phyloP scores from a whole-genome alignment of 92 coral and sea anemone genomes.

The Heteractis magnifica region DNA sequence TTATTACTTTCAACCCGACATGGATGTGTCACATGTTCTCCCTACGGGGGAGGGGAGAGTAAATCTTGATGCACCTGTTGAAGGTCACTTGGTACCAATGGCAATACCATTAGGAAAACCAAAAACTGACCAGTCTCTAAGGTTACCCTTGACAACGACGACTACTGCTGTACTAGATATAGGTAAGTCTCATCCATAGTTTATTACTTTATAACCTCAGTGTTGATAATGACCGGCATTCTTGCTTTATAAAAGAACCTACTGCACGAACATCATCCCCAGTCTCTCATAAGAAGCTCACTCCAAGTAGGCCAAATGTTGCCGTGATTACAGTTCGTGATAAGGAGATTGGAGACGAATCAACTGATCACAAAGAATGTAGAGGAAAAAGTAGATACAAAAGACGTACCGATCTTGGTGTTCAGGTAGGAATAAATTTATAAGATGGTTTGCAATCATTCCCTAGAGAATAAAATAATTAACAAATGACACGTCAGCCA shows the following conservation, averaged over 20 bases:
- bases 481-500: no score
- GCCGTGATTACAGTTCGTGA: slow-evolving; percentile 84
- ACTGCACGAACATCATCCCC: background rate
- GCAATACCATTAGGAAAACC: slow-evolving; percentile 97
- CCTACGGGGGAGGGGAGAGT: slow-evolving; percentile 45
- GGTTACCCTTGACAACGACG: slow-evolving; percentile 62
- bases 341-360: slow-evolving; percentile 55
- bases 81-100: slow-evolving; percentile 90
- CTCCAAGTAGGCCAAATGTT: slow-evolving; percentile 69
- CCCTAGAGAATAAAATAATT: no score
- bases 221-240: background rate
- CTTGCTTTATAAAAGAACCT: background rate
- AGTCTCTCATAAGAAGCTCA: background rate
- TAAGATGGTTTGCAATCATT: no score
- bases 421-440: slow-evolving; percentile 57
- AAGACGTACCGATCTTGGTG: slow-evolving; percentile 42
- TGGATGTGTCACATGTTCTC: slow-evolving; percentile 49
- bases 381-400: slow-evolving; percentile 48
- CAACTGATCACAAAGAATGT: slow-evolving; percentile 29
- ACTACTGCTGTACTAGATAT: background rate
- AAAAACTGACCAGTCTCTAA: slow-evolving; percentile 79
- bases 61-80: slow-evolving; percentile 68
- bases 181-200: background rate
- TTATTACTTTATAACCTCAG: background rate
- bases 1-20: slow-evolving; percentile 85